Evolutionary conservation across 2,113 vertebrate species (phyloP).

Genomic region (Isichthys henryi): DNA sequence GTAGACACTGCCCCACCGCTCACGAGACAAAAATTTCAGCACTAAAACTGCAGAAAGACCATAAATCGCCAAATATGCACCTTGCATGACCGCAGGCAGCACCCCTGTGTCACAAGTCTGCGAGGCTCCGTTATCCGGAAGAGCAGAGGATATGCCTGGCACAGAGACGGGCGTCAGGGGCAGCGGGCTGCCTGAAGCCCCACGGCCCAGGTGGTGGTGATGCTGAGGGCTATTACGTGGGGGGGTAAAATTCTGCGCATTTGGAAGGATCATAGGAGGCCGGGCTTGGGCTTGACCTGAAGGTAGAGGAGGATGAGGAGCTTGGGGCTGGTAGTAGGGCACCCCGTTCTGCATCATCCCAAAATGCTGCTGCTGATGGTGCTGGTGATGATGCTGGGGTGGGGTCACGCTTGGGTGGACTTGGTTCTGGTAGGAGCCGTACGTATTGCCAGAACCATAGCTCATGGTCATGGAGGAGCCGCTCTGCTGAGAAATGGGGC

Average conservation of each 20-base stretch:
- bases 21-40: not conserved
- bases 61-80: slow-evolving; percentile 31
- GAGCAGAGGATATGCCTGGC: slow-evolving; percentile 43
- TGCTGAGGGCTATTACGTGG: slow-evolving; percentile 56
- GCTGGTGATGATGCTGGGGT: slow-evolving; percentile 48
- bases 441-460: slow-evolving; percentile 57
- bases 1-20: not conserved
- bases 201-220: slow-evolving; percentile 43
- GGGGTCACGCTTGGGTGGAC: slow-evolving; percentile 38
- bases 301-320: slow-evolving; percentile 24
- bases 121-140: slow-evolving; percentile 44
- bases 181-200: slow-evolving; percentile 49
- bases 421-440: slow-evolving; percentile 56
- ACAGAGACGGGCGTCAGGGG: slow-evolving; percentile 36
- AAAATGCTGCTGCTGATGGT: slow-evolving; percentile 40
- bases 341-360: slow-evolving; percentile 19
- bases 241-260: slow-evolving; percentile 55
- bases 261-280: slow-evolving; percentile 45
- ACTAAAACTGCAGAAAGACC: not conserved
- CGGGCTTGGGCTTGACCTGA: slow-evolving; percentile 46
- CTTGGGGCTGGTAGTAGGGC: slow-evolving; percentile 47
- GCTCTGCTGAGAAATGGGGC: slow-evolving; percentile 68
- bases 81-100: slow-evolving; percentile 48
- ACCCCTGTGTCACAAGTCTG: slow-evolving; percentile 20
- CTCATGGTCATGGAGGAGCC: slow-evolving; percentile 55